A percentile compares a stretch with the other conserved stretches of the same genome.
Evolutionary conservation across 2,113 vertebrate species (phyloP).

Genomic region (Melospiza melodia): DNA sequence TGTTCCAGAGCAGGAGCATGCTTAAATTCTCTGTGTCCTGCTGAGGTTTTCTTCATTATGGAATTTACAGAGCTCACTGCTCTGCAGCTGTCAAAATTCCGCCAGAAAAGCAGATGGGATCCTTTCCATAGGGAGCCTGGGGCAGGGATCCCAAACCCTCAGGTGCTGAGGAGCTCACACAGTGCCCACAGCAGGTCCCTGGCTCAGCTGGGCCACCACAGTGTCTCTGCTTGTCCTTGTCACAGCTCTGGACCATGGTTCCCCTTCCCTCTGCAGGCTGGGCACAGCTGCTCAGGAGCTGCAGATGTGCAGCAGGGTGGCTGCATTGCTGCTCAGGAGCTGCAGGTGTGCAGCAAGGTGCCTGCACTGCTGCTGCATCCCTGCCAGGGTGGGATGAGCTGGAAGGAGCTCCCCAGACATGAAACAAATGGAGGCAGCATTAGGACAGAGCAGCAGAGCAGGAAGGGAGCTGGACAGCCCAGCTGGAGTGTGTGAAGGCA

Average conservation of each 20-base stretch:
- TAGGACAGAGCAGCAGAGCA: not conserved
- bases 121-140: not conserved
- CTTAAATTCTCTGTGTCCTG: not conserved
- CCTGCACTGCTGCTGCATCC: not conserved
- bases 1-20: not conserved
- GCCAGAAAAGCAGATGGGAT: not conserved
- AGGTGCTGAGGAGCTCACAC: no score
- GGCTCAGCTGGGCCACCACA: no score
- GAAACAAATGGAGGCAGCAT: not conserved
- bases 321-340: not conserved
- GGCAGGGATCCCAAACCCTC: not conserved
- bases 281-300: not conserved
- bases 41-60: not conserved
- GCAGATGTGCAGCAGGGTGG: not conserved
- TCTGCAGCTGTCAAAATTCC: not conserved
- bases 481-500: not conserved
- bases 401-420: not conserved
- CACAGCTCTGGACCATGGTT: not conserved
- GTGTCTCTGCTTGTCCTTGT: not conserved
- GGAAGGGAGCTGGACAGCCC: not conserved
- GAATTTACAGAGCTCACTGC: not conserved
- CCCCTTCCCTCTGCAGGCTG: no score
- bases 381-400: fast-evolving
- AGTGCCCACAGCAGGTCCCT: no score
- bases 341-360: not conserved